Base-by-base conservation (phyloP, 1,140 invertebrate genomes). In the Drosophila repletoides region DNA sequence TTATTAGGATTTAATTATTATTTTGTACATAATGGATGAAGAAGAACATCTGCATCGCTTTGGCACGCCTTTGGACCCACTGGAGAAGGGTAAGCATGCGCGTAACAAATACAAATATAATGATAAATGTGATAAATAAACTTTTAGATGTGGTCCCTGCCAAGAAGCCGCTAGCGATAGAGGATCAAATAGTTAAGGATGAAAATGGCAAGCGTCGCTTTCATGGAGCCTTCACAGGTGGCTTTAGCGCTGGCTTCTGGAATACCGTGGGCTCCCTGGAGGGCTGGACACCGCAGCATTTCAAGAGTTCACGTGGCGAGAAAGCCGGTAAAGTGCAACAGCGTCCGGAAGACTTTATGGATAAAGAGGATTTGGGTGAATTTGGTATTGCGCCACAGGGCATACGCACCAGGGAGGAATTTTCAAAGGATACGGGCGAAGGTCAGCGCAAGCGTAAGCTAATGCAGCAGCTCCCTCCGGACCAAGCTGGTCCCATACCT, bases 221-320 rank as follows among this genome's bases (percentile, higher is more conserved):
- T 91, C 99, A 99, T 92, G 99, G 99, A 28, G 98, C 98, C 0
- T 99, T 99, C 89, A 99, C 98, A 3, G 98, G 99, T 1, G 99
- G 98, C 2, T 99, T 99, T 89, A 98, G 97, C 34, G 98, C 99
- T 21, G 99, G 99, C 1, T 99, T 97, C 89, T 99, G 96, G 84
- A 99, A 99, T 88, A 96, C 97, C 4, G 98, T 99, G 43, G 98
- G 97, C 0, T 95, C 97, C 0, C 93, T 96, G 66, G 98, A 99
- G 93, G 99, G 98, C 26, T 99, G 97, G 96, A 93, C 93, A 19
- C 98, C 99, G 1, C 93, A 94, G 22, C 93, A 94, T 22, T 99
- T 99, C 88, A 97, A 97, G 80, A 99, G 98, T 31, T 97, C 97
- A 10, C 91, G 97, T 5, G 89, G 87, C 7, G 94, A 94, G 33